Evolutionary conservation across 1,140 invertebrate species (phyloP).

Genomic region (Contarinia nasturtii): DNA sequence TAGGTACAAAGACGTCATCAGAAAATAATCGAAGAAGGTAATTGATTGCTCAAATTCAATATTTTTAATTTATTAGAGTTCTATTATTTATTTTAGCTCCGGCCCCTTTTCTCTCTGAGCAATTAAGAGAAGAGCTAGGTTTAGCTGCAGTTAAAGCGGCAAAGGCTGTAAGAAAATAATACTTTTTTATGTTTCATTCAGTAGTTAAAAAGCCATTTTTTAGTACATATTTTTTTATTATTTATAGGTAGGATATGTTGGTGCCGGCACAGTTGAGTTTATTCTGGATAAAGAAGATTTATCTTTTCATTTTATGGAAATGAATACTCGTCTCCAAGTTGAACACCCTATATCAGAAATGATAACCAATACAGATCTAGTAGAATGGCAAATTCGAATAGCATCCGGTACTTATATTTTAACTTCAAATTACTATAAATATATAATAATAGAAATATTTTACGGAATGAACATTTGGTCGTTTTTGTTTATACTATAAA

Average conservation of each 20-base stretch:
- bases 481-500: too few species aligned
- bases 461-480: too few species aligned
- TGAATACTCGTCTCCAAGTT: constrained; percentile 89
- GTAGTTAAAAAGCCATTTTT: too few species aligned
- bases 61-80: too few species aligned
- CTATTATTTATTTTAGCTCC: too few species aligned
- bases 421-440: too few species aligned
- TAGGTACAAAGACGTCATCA: constrained; percentile 84
- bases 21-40: constrained; percentile 97
- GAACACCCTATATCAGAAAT: constrained; percentile 98
- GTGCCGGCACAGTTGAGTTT: constrained; percentile 92
- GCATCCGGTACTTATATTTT: too few species aligned
- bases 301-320: constrained; percentile 98
- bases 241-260: constrained; percentile 88
- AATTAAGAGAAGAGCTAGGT: constrained; percentile 60
- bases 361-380: constrained; percentile 81
- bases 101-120: constrained; percentile 59
- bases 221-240: too few species aligned
- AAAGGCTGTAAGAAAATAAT: too few species aligned
- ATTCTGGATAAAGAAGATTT: constrained; percentile 65
- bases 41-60: too few species aligned
- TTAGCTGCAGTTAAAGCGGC: constrained; percentile 82
- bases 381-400: constrained; percentile 87
- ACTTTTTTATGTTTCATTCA: too few species aligned
- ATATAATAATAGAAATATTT: too few species aligned